Base-by-base conservation (phyloP, 2,797 vertebrate genomes). In the Sebastes umbrosus region DNA sequence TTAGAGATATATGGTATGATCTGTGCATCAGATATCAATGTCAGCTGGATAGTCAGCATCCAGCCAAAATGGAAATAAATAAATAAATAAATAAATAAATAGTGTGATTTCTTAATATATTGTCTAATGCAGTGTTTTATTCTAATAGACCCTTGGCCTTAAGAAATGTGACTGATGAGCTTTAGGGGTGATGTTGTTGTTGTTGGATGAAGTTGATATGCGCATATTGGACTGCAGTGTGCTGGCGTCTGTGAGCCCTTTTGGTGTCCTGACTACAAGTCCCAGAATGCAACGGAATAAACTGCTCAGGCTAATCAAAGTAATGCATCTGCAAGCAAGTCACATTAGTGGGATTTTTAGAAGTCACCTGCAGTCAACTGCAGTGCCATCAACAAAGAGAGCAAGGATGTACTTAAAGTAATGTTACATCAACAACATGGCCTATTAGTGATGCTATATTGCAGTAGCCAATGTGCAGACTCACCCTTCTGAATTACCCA, bases 271-370 rank as follows among this genome's bases (percentile, higher is more conserved):
- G 65, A 94, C 94, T 95, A 88, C 94, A 95, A 79, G 8, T 94
- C 84, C 95, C 95, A 95, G 62, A 86, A 91, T 93, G 64, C 94
- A 80, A 83, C 79, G 52, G 65, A 39, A 64, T 2, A 7, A 71
- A 4, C 24, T 27, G 46, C 16, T 77, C 68, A 50, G 13, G 25
- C 34, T 58, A 27, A 59, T 85, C 34, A 79, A 71, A 68, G 67
- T 24, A 77, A 59, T 46, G 65, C 77, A 83, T 74, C 59, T 83
- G 80, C 58, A 32, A 52, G 27, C 29, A 73, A 73, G 34, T 36
- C 64, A 66, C 54, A n/a, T 5, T 3, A 7, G 52, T 36, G 46
- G 9, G 16, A 22, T 36, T 12, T 73, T 24, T 11, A 31, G n/a
- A 60, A 59, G 22, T 69, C 29, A 39, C 25, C 18, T 18, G 46